Conservation (phyloP, 2,888 invertebrate species). For the Eristalis tenax region DNA sequence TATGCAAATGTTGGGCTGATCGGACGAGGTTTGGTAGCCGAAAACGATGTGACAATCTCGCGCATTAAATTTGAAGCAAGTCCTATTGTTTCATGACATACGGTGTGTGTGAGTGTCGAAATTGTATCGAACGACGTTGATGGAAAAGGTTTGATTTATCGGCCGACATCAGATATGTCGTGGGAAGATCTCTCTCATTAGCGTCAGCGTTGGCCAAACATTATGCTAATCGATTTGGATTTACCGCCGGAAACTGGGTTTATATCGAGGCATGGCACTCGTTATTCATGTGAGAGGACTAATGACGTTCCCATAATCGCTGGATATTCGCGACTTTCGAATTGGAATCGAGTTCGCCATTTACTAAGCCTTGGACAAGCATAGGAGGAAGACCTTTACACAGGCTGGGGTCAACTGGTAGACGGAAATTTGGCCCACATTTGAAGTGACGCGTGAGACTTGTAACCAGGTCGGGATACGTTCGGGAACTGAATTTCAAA, state of each 20-base stretch:
- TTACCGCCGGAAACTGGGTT: neutral
- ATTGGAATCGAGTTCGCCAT: neutral
- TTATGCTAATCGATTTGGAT: neutral
- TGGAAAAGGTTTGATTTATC: neutral
- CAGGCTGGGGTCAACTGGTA: too few species aligned
- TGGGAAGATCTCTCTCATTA: slow-evolving; percentile 1
- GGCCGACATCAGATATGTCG: neutral
- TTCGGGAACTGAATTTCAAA: too few species aligned
- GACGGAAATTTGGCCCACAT: too few species aligned
- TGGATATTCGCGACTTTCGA: neutral
- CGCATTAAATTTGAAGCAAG: neutral
- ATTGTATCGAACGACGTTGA: neutral
- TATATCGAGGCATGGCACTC: neutral
- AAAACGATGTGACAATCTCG: neutral
- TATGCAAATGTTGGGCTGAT: neutral
- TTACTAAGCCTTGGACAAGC: neutral
- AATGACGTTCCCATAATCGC: neutral
- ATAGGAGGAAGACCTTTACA: neutral
- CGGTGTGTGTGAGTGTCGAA: neutral
- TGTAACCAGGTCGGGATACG: too few species aligned
- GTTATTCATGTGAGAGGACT: neutral
- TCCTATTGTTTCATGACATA: neutral
- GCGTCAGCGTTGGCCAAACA: neutral
- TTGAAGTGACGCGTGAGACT: too few species aligned
- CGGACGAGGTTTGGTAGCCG: neutral